Evolutionary conservation across 1,140 invertebrate genomes (phyloP).

Genomic region (Aphelinus atriplicis): DNA sequence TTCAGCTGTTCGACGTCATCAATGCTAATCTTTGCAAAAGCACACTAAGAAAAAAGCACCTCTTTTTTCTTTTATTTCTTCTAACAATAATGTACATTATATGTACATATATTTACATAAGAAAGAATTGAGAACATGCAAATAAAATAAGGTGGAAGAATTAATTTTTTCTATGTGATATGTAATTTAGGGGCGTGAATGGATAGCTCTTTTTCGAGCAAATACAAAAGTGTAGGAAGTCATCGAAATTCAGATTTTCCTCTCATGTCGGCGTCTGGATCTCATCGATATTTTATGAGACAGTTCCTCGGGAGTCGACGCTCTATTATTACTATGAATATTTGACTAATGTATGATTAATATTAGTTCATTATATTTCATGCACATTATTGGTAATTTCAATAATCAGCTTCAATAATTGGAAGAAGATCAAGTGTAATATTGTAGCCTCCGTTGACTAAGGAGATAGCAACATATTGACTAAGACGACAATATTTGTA

Average conservation of each 20-base stretch:
- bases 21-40: slow-evolving; percentile 17
- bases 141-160: slow-evolving; percentile 29
- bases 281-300: slow-evolving; percentile 26
- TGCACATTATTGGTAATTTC: slow-evolving; percentile 11
- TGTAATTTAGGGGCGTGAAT: slow-evolving; percentile 29
- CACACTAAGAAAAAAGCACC: background rate
- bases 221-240: background rate
- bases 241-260: slow-evolving; percentile 19
- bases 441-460: no score
- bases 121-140: slow-evolving; percentile 3
- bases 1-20: slow-evolving; percentile 22
- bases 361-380: slow-evolving; percentile 33
- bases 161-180: slow-evolving; percentile 37
- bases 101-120: slow-evolving; percentile 9
- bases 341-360: slow-evolving; percentile 22
- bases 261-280: slow-evolving; percentile 27
- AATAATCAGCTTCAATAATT: no score
- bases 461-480: background rate
- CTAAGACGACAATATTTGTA: slow-evolving; percentile 41
- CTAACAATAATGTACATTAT: slow-evolving; percentile 12
- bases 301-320: slow-evolving; percentile 31
- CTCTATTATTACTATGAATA: slow-evolving; percentile 31
- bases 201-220: no score
- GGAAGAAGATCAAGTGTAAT: no score
- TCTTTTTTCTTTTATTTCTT: slow-evolving; percentile 26